These are phyloP conservation scores for Standfussiana lucernea DNA, from an alignment of 2,888 invertebrate species.

Conservation along the genomic window DNA sequence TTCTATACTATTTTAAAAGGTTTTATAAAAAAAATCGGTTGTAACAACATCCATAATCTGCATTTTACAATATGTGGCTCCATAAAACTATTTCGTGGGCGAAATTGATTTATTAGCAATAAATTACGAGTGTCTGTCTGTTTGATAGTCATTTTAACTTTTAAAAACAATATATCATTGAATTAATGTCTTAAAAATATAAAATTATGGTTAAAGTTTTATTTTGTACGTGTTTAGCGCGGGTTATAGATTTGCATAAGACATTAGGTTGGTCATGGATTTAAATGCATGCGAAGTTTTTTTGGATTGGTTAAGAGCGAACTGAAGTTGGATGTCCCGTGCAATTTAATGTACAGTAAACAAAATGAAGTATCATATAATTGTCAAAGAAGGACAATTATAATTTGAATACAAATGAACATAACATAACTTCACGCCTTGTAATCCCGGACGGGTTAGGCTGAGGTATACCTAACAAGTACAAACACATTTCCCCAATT, in stretches of 20 bases:
- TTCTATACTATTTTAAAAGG: background rate
- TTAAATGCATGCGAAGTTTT: conserved; percentile 17
- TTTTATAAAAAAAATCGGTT: conserved; percentile 1
- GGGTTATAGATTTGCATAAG: conserved; percentile 40
- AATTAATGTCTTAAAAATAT: conserved; percentile 53
- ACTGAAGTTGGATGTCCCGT: background rate
- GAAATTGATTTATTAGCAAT: conserved; percentile 50
- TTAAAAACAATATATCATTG: conserved; percentile 60
- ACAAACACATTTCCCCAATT: too few relatives aligned
- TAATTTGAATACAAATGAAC: too few relatives aligned
- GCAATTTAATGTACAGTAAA: background rate
- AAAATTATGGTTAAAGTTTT: conserved; percentile 21
- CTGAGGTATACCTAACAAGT: too few relatives aligned
- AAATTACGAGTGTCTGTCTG: conserved; percentile 45
- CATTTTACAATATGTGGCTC: conserved; percentile 51
- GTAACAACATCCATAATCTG: conserved; percentile 20
- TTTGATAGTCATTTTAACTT: conserved; percentile 47
- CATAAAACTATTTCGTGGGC: conserved; percentile 56
- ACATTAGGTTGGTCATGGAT: conserved; percentile 21
- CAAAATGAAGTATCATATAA: background rate
- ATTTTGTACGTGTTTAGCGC: conserved; percentile 15
- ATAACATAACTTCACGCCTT: too few relatives aligned
- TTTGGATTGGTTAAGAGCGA: background rate
- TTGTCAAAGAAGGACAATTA: too few relatives aligned
- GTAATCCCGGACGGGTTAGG: too few relatives aligned